phyloP scores from a whole-genome alignment of 1,140 invertebrate species.

The Trinorchestia longiramus region DNA sequence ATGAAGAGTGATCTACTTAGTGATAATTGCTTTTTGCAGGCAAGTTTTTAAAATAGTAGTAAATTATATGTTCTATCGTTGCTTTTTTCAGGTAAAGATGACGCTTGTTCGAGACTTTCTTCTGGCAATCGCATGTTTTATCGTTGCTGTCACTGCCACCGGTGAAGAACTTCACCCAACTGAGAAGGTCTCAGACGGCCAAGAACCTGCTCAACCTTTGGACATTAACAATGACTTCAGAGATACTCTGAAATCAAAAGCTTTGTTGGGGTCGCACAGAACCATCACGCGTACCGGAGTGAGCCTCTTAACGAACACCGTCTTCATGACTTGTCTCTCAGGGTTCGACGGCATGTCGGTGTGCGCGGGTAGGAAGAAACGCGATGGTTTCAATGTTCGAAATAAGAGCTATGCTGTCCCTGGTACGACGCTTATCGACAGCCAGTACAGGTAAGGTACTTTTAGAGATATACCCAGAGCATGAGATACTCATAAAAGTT shows the following conservation, averaged over 20 bases:
- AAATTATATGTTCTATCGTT: too few relatives aligned
- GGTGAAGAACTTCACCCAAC: neutral
- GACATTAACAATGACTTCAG: neutral
- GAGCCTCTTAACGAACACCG: neutral
- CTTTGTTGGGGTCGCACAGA: constrained; percentile 28
- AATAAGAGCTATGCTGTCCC: neutral
- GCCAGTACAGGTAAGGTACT: neutral
- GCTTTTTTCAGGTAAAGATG: neutral
- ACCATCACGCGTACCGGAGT: constrained; percentile 3
- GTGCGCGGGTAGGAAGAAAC: neutral
- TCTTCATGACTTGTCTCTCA: neutral
- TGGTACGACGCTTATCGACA: neutral
- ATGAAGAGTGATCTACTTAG: too few relatives aligned
- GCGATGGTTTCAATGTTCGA: neutral
- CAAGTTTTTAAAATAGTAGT: too few relatives aligned
- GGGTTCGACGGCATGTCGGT: neutral
- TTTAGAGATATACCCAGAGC: too few relatives aligned
- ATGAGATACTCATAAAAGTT: too few relatives aligned
- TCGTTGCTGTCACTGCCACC: neutral
- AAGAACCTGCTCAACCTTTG: neutral
- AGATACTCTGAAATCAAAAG: neutral
- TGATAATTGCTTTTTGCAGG: too few relatives aligned
- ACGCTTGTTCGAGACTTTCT: neutral
- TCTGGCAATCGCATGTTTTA: neutral
- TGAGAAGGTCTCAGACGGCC: neutral